Evolutionary conservation across 37 sponge, comb jelly and placozoan genomes (phyloP).

Genomic region (Theonella swinhoei): DNA sequence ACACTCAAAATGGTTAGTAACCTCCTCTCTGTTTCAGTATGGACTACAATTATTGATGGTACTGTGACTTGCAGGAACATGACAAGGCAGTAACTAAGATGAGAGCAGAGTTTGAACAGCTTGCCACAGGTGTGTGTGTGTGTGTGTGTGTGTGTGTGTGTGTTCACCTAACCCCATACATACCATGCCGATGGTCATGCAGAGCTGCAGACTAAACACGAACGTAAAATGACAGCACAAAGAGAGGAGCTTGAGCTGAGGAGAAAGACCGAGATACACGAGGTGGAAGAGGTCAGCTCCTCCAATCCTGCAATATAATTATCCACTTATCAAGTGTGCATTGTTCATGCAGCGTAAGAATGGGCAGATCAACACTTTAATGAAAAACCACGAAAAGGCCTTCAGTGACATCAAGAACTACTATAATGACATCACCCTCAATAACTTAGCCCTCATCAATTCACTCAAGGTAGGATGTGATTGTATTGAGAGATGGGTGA

Average conservation of each 20-base stretch:
- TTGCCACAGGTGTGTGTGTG: constrained; percentile 47
- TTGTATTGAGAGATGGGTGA: neutral
- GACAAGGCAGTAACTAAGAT: constrained; percentile 76
- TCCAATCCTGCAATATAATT: neutral
- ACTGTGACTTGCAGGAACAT: constrained; percentile 59
- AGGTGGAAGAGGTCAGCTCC: constrained; percentile 91
- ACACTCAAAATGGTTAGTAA: constrained; percentile 59
- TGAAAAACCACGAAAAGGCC: constrained; percentile 99
- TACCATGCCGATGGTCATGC: neutral
- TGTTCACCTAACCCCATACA: neutral
- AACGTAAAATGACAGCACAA: constrained; percentile 81
- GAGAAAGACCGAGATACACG: constrained; percentile 96
- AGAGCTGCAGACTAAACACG: constrained; percentile 91
- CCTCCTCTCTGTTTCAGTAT: neutral
- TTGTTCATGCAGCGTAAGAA: constrained; percentile 88
- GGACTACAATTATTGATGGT: neutral
- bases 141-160: constrained; percentile 3
- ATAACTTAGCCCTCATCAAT: constrained; percentile 98
- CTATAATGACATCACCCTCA: constrained; percentile 99
- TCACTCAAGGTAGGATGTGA: constrained; percentile 87
- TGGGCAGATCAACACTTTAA: constrained; percentile 93
- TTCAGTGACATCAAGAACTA: constrained; percentile 99
- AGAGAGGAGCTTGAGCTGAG: constrained; percentile 97
- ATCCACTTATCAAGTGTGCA: neutral
- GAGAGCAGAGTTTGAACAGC: constrained; percentile 83